Evolutionary conservation across 2,888 invertebrate genomes (phyloP).

Genomic region (Adelphocoris suturalis): DNA sequence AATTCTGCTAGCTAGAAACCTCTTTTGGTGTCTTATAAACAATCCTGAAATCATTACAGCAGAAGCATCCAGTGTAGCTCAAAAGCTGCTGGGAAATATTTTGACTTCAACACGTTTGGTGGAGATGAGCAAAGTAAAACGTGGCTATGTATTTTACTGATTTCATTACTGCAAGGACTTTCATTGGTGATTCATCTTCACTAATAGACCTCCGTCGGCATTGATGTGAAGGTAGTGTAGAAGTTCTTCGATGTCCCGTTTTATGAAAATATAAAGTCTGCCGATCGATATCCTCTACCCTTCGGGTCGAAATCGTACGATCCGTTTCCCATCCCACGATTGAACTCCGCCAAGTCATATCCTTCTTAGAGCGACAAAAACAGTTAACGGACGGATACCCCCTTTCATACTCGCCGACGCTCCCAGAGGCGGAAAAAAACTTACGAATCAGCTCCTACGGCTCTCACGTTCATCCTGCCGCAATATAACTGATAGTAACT

Average conservation of each 20-base stretch:
- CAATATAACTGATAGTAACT: slow-evolving; percentile 49
- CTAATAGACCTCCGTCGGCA: too few species aligned
- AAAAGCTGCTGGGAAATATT: too few species aligned
- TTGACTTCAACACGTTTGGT: too few species aligned
- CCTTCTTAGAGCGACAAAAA: slow-evolving; percentile 14
- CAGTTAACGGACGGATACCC: slow-evolving; percentile 15
- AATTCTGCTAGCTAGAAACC: too few species aligned
- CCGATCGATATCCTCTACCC: neutral
- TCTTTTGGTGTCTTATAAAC: too few species aligned
- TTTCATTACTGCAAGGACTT: too few species aligned
- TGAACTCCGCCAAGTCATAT: slow-evolving; percentile 13
- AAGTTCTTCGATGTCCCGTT: neutral
- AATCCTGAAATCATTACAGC: too few species aligned
- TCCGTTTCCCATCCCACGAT: slow-evolving; percentile 14
- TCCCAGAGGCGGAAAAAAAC: neutral
- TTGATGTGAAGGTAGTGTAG: too few species aligned
- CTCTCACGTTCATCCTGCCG: slow-evolving; percentile 43
- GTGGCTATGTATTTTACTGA: too few species aligned
- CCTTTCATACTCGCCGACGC: slow-evolving; percentile 18
- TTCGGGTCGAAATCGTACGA: neutral
- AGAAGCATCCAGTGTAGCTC: too few species aligned
- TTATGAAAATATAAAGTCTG: neutral
- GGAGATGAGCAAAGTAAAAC: too few species aligned
- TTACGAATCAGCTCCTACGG: neutral
- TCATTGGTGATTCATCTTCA: too few species aligned